Percentiles rank a stretch among this genome's conserved stretches.
phyloP scores from a whole-genome alignment of 2,797 vertebrate species.

The Poecilia velifera region DNA sequence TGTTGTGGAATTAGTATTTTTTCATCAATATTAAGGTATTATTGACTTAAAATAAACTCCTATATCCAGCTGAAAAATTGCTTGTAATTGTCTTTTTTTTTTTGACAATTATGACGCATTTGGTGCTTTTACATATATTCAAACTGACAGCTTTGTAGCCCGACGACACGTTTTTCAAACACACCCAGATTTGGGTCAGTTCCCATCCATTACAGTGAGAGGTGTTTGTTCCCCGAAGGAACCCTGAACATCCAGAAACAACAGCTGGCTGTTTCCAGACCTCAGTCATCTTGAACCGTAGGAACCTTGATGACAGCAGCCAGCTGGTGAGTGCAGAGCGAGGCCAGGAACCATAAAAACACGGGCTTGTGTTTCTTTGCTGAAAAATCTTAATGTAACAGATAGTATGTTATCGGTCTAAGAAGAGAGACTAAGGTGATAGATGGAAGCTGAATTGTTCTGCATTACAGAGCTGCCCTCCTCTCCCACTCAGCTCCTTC shows the following conservation, averaged over 20 bases:
- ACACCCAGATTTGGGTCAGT: slow-evolving; percentile 5
- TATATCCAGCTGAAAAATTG: too few species aligned
- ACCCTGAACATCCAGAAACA: slow-evolving; percentile 63
- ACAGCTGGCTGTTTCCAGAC: slow-evolving; percentile 35
- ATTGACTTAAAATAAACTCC: too few species aligned
- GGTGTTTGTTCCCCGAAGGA: slow-evolving; percentile 31
- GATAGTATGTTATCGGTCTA: not conserved
- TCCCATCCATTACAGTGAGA: slow-evolving; percentile 38
- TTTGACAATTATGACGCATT: not conserved
- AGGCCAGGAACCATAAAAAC: not conserved
- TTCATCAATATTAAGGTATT: too few species aligned
- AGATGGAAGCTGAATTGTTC: too few species aligned
- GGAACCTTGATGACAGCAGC: slow-evolving; percentile 50
- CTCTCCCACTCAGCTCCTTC: too few species aligned
- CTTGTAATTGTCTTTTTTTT: not conserved
- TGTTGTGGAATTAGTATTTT: too few species aligned
- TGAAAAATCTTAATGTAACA: not conserved
- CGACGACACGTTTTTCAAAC: not conserved
- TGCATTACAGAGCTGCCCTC: too few species aligned
- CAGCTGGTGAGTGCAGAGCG: slow-evolving; percentile 41
- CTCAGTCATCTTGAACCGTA: slow-evolving; percentile 21
- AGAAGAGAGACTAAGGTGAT: too few species aligned
- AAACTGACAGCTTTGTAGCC: not conserved
- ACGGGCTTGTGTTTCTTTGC: not conserved
- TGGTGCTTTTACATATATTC: not conserved